These are phyloP conservation scores for Chaenodraco wilsoni DNA, from an alignment of 2,797 vertebrate genomes.

Conservation along the genomic window DNA sequence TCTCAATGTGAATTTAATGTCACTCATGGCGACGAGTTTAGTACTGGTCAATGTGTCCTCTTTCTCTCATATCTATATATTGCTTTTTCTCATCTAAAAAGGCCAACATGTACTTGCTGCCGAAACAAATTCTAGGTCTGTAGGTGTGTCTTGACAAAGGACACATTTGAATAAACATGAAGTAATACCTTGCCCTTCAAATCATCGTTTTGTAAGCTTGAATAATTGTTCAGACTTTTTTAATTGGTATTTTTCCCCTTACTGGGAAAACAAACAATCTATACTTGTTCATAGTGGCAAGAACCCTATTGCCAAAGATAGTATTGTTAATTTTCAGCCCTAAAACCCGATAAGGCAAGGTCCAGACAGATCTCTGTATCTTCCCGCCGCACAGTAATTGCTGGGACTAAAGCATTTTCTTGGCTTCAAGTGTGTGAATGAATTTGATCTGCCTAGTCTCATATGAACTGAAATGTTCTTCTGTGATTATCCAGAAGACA, in stretches of 20 bases:
- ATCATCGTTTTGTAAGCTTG: not conserved
- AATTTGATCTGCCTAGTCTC: conserved; percentile 16
- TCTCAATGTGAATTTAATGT: conserved; percentile 30
- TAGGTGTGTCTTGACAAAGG: conserved; percentile 1
- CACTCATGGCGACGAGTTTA: conserved; percentile 22
- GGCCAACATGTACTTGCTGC: conserved; percentile 5
- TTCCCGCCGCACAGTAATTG: conserved; percentile 36
- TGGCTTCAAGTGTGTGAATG: conserved; percentile 12
- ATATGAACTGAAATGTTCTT: conserved; percentile 32
- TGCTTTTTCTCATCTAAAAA: conserved; percentile 23
- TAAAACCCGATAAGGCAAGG: not conserved
- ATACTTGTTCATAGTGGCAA: not conserved
- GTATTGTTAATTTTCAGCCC: conserved; percentile 13
- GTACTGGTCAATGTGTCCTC: not conserved
- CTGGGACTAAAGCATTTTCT: conserved; percentile 43
- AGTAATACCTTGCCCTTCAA: not conserved
- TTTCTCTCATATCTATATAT: conserved; percentile 1
- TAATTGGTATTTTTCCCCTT: not conserved
- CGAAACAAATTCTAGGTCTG: not conserved
- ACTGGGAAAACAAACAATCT: not conserved
- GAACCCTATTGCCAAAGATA: not conserved
- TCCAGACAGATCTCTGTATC: conserved; percentile 20
- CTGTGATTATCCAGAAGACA: conserved; percentile 43
- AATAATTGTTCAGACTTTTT: too few relatives aligned
- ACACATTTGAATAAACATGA: conserved; percentile 4